phyloP scores from a whole-genome alignment of 2,888 invertebrate species.

The Elysia crispata region DNA sequence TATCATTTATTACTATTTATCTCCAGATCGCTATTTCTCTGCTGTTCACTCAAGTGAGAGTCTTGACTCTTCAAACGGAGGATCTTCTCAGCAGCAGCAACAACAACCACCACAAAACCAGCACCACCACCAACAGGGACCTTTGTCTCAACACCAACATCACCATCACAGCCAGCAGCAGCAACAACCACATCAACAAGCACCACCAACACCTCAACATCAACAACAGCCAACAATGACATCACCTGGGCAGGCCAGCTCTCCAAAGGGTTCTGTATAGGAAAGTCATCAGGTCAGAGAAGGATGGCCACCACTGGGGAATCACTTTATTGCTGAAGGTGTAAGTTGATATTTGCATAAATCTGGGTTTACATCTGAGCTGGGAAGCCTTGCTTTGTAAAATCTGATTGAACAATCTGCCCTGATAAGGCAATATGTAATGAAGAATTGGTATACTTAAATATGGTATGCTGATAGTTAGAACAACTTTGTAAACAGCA shows the following conservation, averaged over 20 bases:
- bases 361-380: not conserved
- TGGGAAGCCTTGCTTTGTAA: no score
- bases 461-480: no score
- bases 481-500: no score
- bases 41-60: constrained; percentile 51
- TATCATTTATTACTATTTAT: not conserved
- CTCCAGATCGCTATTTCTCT: constrained; percentile 53
- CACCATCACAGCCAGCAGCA: not conserved
- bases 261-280: constrained; percentile 25
- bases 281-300: no score
- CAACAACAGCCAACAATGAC: constrained; percentile 34
- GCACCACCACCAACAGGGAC: constrained; percentile 40
- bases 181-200: constrained; percentile 2
- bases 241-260: constrained; percentile 28
- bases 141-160: constrained; percentile 2
- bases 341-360: not conserved
- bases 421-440: no score
- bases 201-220: constrained; percentile 20
- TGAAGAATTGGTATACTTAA: no score
- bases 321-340: no score
- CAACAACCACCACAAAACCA: constrained; percentile 33
- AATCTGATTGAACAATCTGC: no score
- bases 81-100: constrained; percentile 34
- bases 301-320: no score
- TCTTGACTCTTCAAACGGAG: constrained; percentile 48